Conservation (phyloP, 1,140 invertebrate genomes). For the Drosophila arawakana region DNA sequence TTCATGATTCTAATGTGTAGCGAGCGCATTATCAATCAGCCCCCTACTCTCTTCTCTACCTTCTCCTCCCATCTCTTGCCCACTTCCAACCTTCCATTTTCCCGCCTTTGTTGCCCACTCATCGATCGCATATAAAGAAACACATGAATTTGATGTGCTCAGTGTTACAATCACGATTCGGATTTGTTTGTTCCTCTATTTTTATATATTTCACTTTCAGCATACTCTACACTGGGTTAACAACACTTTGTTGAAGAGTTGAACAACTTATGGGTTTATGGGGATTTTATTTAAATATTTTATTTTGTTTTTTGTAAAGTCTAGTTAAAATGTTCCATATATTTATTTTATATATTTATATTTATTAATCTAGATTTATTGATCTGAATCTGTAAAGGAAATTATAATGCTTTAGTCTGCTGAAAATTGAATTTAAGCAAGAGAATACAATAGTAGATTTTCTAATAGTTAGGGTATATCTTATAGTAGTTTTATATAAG, state of each 20-base stretch:
- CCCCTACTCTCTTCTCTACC: background rate
- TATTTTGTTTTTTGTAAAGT: too few species aligned
- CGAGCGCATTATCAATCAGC: constrained; percentile 31
- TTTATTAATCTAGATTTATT: too few species aligned
- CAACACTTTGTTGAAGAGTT: background rate
- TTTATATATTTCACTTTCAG: constrained; percentile 30
- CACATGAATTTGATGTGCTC: constrained; percentile 25
- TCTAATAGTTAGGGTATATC: too few species aligned
- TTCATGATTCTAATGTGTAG: constrained; percentile 70
- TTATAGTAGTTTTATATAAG: background rate
- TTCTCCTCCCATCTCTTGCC: background rate
- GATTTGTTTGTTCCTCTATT: constrained; percentile 60
- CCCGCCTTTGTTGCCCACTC: constrained; percentile 16
- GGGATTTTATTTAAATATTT: too few species aligned
- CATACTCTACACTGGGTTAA: background rate
- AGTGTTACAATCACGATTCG: constrained; percentile 52
- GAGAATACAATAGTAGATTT: too few species aligned
- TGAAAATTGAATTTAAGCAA: too few species aligned
- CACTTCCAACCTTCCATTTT: too few species aligned
- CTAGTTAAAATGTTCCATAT: too few species aligned
- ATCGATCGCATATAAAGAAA: constrained; percentile 22
- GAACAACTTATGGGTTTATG: background rate
- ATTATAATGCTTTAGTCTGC: too few species aligned
- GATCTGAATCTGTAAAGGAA: too few species aligned
- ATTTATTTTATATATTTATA: too few species aligned